Evolutionary conservation across 1,140 invertebrate species (phyloP), one percentile per base, ranked within the genome.

Genomic region (Meteorus sp.): DNA sequence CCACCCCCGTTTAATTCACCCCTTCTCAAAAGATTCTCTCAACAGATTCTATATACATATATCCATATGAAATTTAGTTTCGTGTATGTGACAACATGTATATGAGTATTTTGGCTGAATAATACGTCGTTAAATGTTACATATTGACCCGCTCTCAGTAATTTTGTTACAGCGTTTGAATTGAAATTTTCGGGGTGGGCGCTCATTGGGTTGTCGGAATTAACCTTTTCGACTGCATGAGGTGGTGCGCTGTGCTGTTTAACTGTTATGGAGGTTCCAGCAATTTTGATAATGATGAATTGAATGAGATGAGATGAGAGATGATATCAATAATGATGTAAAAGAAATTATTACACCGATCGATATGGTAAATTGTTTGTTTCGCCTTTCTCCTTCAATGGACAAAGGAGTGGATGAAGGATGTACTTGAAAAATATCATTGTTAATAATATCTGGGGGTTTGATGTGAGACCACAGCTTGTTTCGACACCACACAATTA

Each of bases 381-480:
- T n/a, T n/a, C n/a, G n/a, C n/a, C n/a, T n/a, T n/a, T n/a, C n/a
- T n/a, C n/a, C n/a, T n/a, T n/a, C n/a, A n/a, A n/a, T n/a, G n/a
- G n/a, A n/a, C n/a, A n/a, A n/a, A n/a, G 22, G 45, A 15, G 23
- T 27, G 45, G 4, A 15, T 39, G 45, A 22, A 27, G 45, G 45
- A 47, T 9, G 13, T 13, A 5, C 31, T 55, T n/a, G 15, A 48
- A 37, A 22, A 11, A 29, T 5, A 15, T 37, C 43, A 51, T 19
- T n/a, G 17, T 50, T 23, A 35, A 27, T 22, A 43, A 48, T 47
- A 41, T 72, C 74, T 66, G 61, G 69, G 59, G 13, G 60, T 65
- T 67, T 64, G 71, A 73, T 71, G 73, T 69, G 68, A 77, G 71
- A 76, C 75, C 74, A 48, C 75, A 75, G 73, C 72, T 74, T 75